Evolutionary conservation across 2,888 invertebrate species (phyloP).

Genomic region (Drosophila flavopinicola): DNA sequence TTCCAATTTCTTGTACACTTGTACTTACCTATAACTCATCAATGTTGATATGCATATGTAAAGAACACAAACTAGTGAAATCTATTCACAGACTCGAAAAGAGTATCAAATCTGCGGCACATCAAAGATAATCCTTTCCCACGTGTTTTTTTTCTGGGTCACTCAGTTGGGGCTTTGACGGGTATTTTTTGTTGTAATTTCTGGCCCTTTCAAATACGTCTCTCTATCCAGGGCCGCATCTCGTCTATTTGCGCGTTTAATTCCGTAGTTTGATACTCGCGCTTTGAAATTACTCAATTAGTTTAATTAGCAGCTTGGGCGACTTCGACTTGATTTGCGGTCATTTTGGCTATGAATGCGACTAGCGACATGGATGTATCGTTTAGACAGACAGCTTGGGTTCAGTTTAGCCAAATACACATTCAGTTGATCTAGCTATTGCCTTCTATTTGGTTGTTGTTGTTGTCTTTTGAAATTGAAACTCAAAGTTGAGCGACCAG

Average conservation of each 20-base stretch:
- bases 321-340: slow-evolving; percentile 63
- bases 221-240: slow-evolving; percentile 9
- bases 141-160: slow-evolving; percentile 8
- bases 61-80: too few species aligned
- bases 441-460: background rate
- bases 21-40: too few species aligned
- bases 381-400: slow-evolving; percentile 41
- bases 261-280: slow-evolving; percentile 58
- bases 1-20: too few species aligned
- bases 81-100: too few species aligned
- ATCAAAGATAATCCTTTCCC: too few species aligned
- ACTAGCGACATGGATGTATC: slow-evolving; percentile 57
- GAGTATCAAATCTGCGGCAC: too few species aligned
- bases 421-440: slow-evolving; percentile 11
- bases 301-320: slow-evolving; percentile 79
- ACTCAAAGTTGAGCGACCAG: slow-evolving; percentile 31
- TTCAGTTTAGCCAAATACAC: slow-evolving; percentile 2
- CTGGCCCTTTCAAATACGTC: slow-evolving; percentile 18
- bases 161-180: too few species aligned
- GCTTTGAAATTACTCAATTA: slow-evolving; percentile 81
- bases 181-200: slow-evolving; percentile 9
- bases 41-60: too few species aligned
- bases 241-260: slow-evolving; percentile 72
- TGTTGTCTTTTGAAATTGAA: too few species aligned
- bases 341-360: slow-evolving; percentile 36